Conservation (phyloP, 2,888 invertebrate species). For the Pherbina coryleti region DNA sequence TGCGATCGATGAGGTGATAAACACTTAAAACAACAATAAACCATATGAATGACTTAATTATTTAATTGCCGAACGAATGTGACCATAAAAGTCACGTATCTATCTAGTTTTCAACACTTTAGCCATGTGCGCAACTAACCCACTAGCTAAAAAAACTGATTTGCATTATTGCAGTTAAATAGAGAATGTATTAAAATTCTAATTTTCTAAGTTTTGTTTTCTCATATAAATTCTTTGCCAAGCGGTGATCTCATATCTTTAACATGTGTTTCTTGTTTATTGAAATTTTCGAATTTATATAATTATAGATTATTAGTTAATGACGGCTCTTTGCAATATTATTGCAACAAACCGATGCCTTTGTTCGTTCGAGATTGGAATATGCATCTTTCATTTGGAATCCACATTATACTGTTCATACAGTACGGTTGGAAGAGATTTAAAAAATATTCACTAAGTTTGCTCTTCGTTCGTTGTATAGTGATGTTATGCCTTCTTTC, state of each 20-base stretch:
- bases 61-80: background rate
- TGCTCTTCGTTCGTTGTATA: too few species aligned
- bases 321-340: too few species aligned
- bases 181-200: background rate
- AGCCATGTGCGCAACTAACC: background rate
- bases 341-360: background rate
- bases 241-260: conserved; percentile 7
- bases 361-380: too few species aligned
- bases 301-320: background rate
- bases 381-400: too few species aligned
- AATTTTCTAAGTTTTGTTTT: background rate
- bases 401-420: too few species aligned
- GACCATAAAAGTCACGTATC: conserved; percentile 5
- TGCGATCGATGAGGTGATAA: background rate
- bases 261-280: conserved; percentile 1
- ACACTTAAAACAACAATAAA: background rate
- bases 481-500: too few species aligned
- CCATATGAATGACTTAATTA: background rate
- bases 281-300: background rate
- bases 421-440: too few species aligned
- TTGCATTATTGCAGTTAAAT: conserved; percentile 18
- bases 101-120: background rate
- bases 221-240: background rate
- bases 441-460: too few species aligned
- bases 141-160: background rate